Conservation (phyloP, 2,113 vertebrate species). For the Corvus hawaiiensis region DNA sequence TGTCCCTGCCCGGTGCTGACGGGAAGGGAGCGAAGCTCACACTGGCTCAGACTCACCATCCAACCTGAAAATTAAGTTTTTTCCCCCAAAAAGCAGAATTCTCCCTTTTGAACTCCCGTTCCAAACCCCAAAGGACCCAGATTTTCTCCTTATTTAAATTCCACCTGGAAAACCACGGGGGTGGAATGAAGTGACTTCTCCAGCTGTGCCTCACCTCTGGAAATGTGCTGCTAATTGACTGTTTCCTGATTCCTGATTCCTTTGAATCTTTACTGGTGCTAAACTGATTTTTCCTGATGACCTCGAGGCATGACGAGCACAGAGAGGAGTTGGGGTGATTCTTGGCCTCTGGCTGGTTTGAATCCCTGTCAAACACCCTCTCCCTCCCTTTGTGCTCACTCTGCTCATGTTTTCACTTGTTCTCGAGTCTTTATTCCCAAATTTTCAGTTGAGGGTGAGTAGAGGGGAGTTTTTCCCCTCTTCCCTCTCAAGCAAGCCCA, state of each 20-base stretch:
- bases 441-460: background rate
- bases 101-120: background rate
- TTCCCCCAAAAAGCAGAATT: background rate
- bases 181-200: background rate
- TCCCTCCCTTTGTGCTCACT: background rate
- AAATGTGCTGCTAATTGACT: background rate
- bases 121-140: background rate
- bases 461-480: background rate
- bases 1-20: background rate
- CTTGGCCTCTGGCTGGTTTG: background rate
- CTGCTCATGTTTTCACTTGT: background rate
- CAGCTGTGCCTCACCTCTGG: background rate
- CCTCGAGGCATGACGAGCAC: background rate
- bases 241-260: background rate
- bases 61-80: background rate
- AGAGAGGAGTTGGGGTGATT: background rate
- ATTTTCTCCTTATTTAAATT: background rate
- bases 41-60: background rate
- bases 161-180: background rate
- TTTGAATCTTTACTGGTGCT: background rate
- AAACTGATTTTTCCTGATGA: background rate
- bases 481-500: background rate
- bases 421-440: constrained; percentile 21
- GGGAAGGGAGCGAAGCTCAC: background rate
- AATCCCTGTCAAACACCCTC: background rate